Conservation (phyloP, 2,888 invertebrate species). For the Coenonympha glycerion region DNA sequence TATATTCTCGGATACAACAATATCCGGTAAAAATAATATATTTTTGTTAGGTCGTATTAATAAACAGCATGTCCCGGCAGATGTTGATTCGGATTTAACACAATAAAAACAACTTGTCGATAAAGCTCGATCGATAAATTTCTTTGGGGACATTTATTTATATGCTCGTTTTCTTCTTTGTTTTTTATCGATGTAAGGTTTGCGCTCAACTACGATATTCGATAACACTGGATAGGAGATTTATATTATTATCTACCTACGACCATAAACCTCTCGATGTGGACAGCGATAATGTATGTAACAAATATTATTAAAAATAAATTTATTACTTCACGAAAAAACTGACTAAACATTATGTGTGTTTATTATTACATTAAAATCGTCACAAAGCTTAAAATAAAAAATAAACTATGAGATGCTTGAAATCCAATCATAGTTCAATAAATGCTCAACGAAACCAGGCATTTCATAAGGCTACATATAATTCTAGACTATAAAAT, state of each 20-base stretch:
- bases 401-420: no score
- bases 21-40: slow-evolving; percentile 50
- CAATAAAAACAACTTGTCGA: slow-evolving; percentile 35
- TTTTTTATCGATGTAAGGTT: neutral
- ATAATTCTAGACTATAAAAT: slow-evolving; percentile 44
- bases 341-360: no score
- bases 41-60: slow-evolving; percentile 48
- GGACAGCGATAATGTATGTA: no score
- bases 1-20: slow-evolving; percentile 56
- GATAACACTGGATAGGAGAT: no score
- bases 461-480: slow-evolving; percentile 46
- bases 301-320: no score
- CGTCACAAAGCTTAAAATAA: no score
- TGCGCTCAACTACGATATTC: neutral
- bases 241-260: no score
- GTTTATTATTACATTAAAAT: no score
- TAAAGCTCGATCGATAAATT: slow-evolving; percentile 27
- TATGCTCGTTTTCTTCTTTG: slow-evolving; percentile 5
- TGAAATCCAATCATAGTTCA: slow-evolving; percentile 42
- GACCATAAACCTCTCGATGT: no score
- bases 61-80: slow-evolving; percentile 55
- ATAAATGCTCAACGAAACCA: slow-evolving; percentile 43
- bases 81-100: slow-evolving; percentile 50
- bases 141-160: slow-evolving; percentile 19
- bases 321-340: no score